Percentiles rank a stretch among this genome's conserved stretches.
Conservation (phyloP, 2,797 vertebrate genomes). For the Dermochelys coriacea region DNA sequence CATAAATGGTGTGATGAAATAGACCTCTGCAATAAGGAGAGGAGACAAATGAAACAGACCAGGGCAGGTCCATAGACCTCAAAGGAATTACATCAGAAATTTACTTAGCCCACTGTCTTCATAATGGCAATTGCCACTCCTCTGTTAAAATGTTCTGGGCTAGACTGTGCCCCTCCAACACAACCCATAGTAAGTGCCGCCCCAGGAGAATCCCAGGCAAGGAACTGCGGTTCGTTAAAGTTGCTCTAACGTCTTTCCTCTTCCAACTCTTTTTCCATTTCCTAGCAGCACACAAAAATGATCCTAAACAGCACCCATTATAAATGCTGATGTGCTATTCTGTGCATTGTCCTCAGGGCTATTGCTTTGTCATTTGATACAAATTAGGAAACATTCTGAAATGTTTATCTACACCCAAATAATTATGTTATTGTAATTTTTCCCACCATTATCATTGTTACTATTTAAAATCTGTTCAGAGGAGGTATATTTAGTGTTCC, state of each 20-base stretch:
- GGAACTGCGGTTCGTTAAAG: not conserved
- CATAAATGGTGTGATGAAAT: conserved; percentile 61
- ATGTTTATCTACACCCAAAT: conserved; percentile 46
- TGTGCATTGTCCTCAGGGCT: conserved; percentile 26
- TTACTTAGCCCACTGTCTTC: not conserved
- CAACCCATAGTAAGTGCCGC: not conserved
- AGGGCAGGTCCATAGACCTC: conserved; percentile 1
- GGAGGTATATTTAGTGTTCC: conserved; percentile 73
- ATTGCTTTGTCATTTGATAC: conserved; percentile 37
- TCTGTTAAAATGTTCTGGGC: not conserved
- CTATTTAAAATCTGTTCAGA: conserved; percentile 79
- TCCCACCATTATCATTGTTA: conserved; percentile 55
- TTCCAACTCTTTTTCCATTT: not conserved
- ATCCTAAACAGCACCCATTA: not conserved
- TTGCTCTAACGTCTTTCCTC: not conserved
- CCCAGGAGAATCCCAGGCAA: not conserved
- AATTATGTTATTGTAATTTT: conserved; percentile 46
- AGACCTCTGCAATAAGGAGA: conserved; percentile 16
- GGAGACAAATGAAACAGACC: not conserved
- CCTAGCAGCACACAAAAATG: not conserved
- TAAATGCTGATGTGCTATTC: not conserved
- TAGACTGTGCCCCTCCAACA: not conserved
- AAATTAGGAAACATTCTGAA: conserved; percentile 47
- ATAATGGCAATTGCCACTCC: conserved; percentile 25
- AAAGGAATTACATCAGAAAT: conserved; percentile 37